Base-by-base conservation (phyloP, 2,888 invertebrate species). In the Caenorhabditis zanzibari region DNA sequence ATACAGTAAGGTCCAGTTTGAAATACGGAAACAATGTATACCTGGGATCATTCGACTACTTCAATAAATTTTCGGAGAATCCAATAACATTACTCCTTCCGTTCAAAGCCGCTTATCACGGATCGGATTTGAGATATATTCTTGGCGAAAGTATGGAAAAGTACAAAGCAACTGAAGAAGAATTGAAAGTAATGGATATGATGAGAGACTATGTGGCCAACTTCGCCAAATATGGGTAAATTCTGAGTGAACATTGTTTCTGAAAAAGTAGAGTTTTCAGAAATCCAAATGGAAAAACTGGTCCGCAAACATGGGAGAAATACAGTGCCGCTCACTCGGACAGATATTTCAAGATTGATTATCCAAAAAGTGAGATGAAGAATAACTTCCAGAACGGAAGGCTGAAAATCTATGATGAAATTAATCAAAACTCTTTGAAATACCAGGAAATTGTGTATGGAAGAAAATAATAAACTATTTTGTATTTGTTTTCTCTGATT, bases 171-270 rank as follows among this genome's bases (percentile, higher is more conserved):
- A 85, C 71, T 19, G 85, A 66, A 10, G 83, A 85, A 22, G 88
- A 88, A 49, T 49, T 63, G 26, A 75, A 81, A 41, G 77, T 87
- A 61, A 79, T 88, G 38, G 81, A 88, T 12, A 64, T 75, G 16
- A 84, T 88, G 85, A 81, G 83, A 6, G 47, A 14, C 0, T 86
- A 68, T 41, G 73, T 86, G n/a, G 66, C 88, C 1, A 88, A 88
- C 35, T 88, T 88, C 54, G 83, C 84, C 12, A 88, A 88, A 84
- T 85, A 74, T 63, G 86, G 88, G 84, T 85, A 26, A 58, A 71
- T 22, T 26, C 14, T 5, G 14, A 44, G 19, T n/a, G n/a, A n/a
- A 14, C 5, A 2, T 35, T 1, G n/a, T 9, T 7, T 47, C 19
- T 54, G 10, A 22, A 58, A 58, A 19, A 52, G n/a, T 1, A 3